Evolutionary conservation across 2,797 vertebrate genomes (phyloP).

Genomic region (Erethizon dorsatum): DNA sequence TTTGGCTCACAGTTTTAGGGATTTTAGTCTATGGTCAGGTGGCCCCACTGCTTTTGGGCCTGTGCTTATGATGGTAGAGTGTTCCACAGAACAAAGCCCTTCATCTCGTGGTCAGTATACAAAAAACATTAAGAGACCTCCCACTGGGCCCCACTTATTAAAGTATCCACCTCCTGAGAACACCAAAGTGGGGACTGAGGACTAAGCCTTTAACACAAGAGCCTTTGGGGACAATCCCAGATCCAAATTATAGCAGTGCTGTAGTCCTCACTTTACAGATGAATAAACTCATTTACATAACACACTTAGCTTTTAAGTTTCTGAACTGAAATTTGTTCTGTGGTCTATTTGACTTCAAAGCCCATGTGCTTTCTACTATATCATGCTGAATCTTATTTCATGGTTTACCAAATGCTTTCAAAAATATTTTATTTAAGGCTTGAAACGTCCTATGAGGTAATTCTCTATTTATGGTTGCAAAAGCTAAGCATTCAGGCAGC

Average conservation of each 20-base stretch:
- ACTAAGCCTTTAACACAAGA: neutral
- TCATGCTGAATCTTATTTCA: conserved; percentile 63
- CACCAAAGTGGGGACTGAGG: neutral
- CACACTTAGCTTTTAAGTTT: neutral
- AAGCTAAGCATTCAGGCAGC: neutral
- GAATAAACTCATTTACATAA: neutral
- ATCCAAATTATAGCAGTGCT: neutral
- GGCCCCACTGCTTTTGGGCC: neutral
- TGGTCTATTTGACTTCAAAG: neutral
- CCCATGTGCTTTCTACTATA: neutral
- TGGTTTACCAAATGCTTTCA: conserved; percentile 50
- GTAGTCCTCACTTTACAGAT: neutral
- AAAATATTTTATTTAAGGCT: conserved; percentile 50
- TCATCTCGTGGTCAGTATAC: neutral
- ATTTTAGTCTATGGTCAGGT: neutral
- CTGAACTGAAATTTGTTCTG: conserved; percentile 7
- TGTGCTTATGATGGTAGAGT: neutral
- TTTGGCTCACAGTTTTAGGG: neutral
- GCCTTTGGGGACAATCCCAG: neutral
- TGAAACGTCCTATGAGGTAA: conserved; percentile 18
- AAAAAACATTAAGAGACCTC: neutral
- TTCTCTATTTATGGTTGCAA: conserved; percentile 43
- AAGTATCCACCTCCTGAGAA: neutral
- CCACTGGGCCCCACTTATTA: neutral
- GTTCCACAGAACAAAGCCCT: neutral